Base-by-base conservation (phyloP, 2,113 vertebrate genomes). In the Calypte anna region DNA sequence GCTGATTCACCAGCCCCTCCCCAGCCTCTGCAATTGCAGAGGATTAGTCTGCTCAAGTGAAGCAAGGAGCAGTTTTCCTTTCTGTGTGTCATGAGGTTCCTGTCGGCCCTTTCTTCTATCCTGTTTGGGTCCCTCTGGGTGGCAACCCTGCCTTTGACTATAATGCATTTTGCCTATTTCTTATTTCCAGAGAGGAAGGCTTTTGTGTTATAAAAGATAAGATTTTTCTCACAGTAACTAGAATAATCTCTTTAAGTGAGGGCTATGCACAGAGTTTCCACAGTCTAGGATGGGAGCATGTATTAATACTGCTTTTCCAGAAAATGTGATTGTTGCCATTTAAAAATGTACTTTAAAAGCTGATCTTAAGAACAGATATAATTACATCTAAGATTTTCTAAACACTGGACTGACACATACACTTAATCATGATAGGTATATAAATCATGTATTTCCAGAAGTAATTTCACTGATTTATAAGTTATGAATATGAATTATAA, bases 361-460 rank as follows among this genome's bases (percentile, higher is more conserved):
- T 86, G n/a, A 6, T 79, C 16, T 90, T 86, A 51, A 63, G 21
- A 86, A 62, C 20, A 70, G 40, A 46, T 67, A 43, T 55, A 78
- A 44, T 64, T 70, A 22, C 9, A 28, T 84, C 14, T 59, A 40
- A 88, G 67, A 59, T 86, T 87, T 87, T 66, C 13, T 73, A 79
- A 74, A 91, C 9, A 43, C 18, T 31, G 38, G 24, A 78, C 11
- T 75, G 88, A 78, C 66, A 73, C 4, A 2, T 28, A 30, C 25
- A 75, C 5, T 87, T 85, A 95, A 91, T 94, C 66, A n/a, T 40
- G 20, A 72, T 43, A 84, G 19, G 19, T 77, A 82, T 89, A 88
- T 91, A 90, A 96, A 90, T 88, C 55, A 72, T 66, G 8, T 23
- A 84, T 92, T 67, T 94, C 82, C 88, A 91, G 30, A 90, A 87